phyloP scores from a whole-genome alignment of 2,888 invertebrate species.

The Lasius platythorax region DNA sequence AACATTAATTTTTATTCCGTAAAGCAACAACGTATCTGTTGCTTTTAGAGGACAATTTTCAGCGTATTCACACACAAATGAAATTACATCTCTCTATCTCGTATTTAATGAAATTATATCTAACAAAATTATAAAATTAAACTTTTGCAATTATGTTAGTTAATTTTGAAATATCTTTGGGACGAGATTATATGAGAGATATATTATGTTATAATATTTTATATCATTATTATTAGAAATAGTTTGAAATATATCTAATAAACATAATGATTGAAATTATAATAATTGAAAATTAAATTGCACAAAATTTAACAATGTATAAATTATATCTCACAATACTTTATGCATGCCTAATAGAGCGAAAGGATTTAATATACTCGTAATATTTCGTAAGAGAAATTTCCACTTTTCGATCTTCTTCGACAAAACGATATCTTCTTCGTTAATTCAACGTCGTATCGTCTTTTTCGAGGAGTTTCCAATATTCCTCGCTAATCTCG shows the following conservation, averaged over 20 bases:
- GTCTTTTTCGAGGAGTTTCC: constrained; percentile 38
- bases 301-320: background rate
- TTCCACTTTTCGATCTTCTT: constrained; percentile 7
- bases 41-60: background rate
- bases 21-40: background rate
- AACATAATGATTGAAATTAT: background rate
- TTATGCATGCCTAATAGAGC: constrained; percentile 7
- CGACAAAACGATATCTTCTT: constrained; percentile 11
- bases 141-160: background rate
- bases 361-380: constrained; percentile 15
- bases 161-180: background rate
- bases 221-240: constrained; percentile 14
- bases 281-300: constrained; percentile 18
- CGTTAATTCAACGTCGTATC: constrained; percentile 1
- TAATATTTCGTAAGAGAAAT: background rate
- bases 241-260: background rate
- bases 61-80: background rate
- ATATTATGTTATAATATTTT: background rate
- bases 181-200: background rate
- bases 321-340: background rate
- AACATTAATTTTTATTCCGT: background rate
- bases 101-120: background rate
- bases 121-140: constrained; percentile 11
- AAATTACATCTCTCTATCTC: background rate
- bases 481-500: constrained; percentile 51